Percentiles rank a stretch among this genome's conserved stretches.
phyloP scores from a whole-genome alignment of 2,888 invertebrate genomes.

The Parthenolecanium corni region DNA sequence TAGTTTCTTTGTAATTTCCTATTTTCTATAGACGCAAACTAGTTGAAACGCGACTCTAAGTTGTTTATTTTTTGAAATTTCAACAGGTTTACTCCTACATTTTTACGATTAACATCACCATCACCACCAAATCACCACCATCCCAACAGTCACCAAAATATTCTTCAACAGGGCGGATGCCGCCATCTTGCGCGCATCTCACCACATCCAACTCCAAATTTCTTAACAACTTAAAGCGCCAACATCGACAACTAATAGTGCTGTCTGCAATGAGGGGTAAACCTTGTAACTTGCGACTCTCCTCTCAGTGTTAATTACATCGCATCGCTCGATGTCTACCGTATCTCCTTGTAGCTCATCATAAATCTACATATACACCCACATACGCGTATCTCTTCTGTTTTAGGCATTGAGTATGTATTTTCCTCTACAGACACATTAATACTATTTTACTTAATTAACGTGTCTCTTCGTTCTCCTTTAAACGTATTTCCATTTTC shows the following conservation, averaged over 20 bases:
- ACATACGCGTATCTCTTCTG: background rate
- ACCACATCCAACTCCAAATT: conserved; percentile 20
- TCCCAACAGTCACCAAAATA: conserved; percentile 21
- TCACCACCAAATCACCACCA: conserved; percentile 16
- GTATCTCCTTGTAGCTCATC: too few relatives aligned
- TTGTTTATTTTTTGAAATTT: conserved; percentile 13
- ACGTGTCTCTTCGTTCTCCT: too few relatives aligned
- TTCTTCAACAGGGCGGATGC: conserved; percentile 22
- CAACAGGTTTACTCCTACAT: conserved; percentile 23
- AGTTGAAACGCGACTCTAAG: background rate
- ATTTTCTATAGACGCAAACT: background rate
- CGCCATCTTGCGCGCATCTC: conserved; percentile 19
- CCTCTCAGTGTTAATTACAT: too few relatives aligned
- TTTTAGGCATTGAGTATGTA: background rate
- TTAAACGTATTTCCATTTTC: too few relatives aligned
- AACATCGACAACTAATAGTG: conserved; percentile 15
- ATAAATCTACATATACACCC: background rate
- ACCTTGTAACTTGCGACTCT: too few relatives aligned
- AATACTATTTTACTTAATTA: too few relatives aligned
- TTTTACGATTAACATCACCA: conserved; percentile 24
- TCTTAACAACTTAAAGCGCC: conserved; percentile 16
- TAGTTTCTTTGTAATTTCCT: background rate
- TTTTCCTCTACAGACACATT: too few relatives aligned
- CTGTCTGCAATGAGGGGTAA: conserved; percentile 14
- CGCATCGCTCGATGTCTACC: too few relatives aligned